phyloP scores from a whole-genome alignment of 2,888 invertebrate species.

The Anoncus sp. region DNA sequence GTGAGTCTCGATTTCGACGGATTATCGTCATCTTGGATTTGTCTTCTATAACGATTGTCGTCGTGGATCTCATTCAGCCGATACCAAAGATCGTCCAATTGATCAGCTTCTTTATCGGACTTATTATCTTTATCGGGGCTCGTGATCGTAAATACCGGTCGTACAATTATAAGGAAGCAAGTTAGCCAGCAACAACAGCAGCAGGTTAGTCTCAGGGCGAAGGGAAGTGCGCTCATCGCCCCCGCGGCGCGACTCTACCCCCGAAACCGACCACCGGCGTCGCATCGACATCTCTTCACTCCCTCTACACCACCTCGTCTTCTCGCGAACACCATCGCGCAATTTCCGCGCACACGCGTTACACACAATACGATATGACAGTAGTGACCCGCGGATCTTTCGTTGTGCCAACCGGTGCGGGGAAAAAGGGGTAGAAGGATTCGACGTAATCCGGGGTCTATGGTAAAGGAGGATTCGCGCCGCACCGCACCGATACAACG shows the following conservation, averaged over 20 bases:
- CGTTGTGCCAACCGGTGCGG: background rate
- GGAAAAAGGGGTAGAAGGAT: background rate
- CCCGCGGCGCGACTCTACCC: slow-evolving; percentile 83
- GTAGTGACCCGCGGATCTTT: background rate
- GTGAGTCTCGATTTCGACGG: slow-evolving; percentile 49
- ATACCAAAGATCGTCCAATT: slow-evolving; percentile 45
- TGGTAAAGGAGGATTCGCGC: slow-evolving; percentile 18
- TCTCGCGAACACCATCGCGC: slow-evolving; percentile 56
- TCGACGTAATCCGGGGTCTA: slow-evolving; percentile 2
- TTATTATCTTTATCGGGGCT: slow-evolving; percentile 9
- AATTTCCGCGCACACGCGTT: slow-evolving; percentile 57
- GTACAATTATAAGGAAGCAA: slow-evolving; percentile 78
- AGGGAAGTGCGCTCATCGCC: slow-evolving; percentile 83
- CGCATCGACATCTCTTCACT: slow-evolving; percentile 81
- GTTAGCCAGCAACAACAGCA: slow-evolving; percentile 79
- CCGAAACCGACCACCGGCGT: slow-evolving; percentile 82
- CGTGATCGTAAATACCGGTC: slow-evolving; percentile 55
- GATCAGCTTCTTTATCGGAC: slow-evolving; percentile 1
- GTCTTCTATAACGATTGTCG: slow-evolving; percentile 69
- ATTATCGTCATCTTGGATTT: slow-evolving; percentile 37
- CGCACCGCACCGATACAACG: slow-evolving; percentile 9
- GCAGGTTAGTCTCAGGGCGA: slow-evolving; percentile 81
- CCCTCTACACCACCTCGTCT: slow-evolving; percentile 63
- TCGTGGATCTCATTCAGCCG: slow-evolving; percentile 56
- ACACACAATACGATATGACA: slow-evolving; percentile 23